phyloP scores from a whole-genome alignment of 1,140 invertebrate species.

The Lordiphosa mommai region DNA sequence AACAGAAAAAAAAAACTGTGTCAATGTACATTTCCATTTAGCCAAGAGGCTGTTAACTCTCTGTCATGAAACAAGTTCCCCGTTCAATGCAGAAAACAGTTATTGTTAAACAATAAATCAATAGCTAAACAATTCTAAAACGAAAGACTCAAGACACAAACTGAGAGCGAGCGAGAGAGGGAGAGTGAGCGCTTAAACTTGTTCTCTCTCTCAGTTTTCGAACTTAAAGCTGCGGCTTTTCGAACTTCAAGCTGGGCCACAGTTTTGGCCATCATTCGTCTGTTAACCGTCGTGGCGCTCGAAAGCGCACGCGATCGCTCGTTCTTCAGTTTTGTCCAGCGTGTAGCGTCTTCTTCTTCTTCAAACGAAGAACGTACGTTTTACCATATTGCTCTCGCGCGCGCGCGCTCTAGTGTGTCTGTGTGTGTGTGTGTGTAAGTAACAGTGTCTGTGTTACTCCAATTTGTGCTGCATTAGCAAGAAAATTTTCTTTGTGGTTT shows the following conservation, averaged over 20 bases:
- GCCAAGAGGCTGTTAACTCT: not conserved
- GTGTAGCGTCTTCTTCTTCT: slow-evolving; percentile 56
- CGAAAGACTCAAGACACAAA: slow-evolving; percentile 42
- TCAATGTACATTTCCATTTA: slow-evolving; percentile 22
- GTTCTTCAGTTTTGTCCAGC: not conserved
- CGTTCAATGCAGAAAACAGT: slow-evolving; percentile 68
- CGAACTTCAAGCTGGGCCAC: slow-evolving; percentile 48
- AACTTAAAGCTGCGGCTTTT: slow-evolving; percentile 43
- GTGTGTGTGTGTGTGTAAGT: slow-evolving; percentile 12
- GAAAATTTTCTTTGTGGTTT: not conserved
- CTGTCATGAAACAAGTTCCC: slow-evolving; percentile 21
- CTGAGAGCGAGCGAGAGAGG: slow-evolving; percentile 10
- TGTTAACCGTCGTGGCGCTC: slow-evolving; percentile 53
- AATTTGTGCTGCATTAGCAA: slow-evolving; percentile 33
- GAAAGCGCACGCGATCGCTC: slow-evolving; percentile 26
- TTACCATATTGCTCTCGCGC: slow-evolving; percentile 23
- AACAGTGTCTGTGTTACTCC: slow-evolving; percentile 34
- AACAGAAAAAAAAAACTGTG: slow-evolving; percentile 39
- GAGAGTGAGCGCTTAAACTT: slow-evolving; percentile 1
- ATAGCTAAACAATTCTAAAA: slow-evolving; percentile 48
- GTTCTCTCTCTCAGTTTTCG: slow-evolving; percentile 30
- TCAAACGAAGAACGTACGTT: slow-evolving; percentile 68
- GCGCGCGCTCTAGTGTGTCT: slow-evolving; percentile 1
- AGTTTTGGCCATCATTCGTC: slow-evolving; percentile 55
- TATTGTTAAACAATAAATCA: slow-evolving; percentile 69